A percentile compares a stretch with the other conserved stretches of the same genome.
phyloP scores from a whole-genome alignment of 2,888 invertebrate genomes.

The Ariolimax columbianus region DNA sequence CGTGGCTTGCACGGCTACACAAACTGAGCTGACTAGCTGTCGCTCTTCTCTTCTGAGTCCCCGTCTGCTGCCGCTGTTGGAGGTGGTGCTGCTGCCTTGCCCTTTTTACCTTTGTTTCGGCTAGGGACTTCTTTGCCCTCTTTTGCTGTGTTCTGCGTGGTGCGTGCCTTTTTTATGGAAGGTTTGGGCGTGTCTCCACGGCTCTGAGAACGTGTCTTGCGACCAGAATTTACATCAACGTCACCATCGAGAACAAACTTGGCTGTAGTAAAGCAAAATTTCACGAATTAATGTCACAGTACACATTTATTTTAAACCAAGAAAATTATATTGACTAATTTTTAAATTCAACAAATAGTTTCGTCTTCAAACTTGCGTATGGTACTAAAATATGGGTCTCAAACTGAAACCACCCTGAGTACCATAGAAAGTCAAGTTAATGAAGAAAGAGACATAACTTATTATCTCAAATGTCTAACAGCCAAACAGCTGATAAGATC shows the following conservation, averaged over 20 bases:
- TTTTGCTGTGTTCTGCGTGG: slow-evolving; percentile 86
- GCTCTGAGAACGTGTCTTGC: slow-evolving; percentile 67
- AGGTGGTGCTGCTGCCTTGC: slow-evolving; percentile 45
- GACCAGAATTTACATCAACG: slow-evolving; percentile 65
- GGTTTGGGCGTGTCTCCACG: slow-evolving; percentile 62
- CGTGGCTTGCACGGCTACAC: neutral
- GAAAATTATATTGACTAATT: no score
- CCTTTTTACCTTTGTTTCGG: slow-evolving; percentile 63
- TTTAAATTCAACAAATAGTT: no score
- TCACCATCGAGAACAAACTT: slow-evolving; percentile 63
- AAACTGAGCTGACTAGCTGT: slow-evolving; percentile 31
- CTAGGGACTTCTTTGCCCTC: slow-evolving; percentile 70
- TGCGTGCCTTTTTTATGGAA: slow-evolving; percentile 71
- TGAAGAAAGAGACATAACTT: no score
- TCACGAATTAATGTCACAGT: no score
- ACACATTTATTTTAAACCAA: no score
- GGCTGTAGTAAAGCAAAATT: slow-evolving; percentile 59
- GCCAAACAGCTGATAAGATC: no score
- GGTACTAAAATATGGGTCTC: no score
- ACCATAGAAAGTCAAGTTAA: no score
- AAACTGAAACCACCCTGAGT: no score
- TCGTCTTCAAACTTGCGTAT: no score
- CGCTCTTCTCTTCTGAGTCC: slow-evolving; percentile 27
- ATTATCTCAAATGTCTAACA: no score
- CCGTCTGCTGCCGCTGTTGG: slow-evolving; percentile 14